phyloP scores from a whole-genome alignment of 2,797 vertebrate genomes.

The Molossus molossus region DNA sequence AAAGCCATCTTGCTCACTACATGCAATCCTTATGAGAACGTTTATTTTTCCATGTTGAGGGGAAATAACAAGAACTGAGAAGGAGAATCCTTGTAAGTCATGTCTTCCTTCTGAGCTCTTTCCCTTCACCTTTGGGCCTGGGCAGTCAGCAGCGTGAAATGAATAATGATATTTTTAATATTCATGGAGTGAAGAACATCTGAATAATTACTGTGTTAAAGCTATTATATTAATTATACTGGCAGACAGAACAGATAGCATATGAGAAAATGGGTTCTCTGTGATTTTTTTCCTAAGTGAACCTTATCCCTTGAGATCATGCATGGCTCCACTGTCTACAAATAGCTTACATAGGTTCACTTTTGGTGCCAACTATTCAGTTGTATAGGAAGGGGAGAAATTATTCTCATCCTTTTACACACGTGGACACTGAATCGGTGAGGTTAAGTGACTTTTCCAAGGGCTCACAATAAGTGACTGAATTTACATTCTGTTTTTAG shows the following conservation, averaged over 20 bases:
- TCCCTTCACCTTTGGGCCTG: slow-evolving; percentile 38
- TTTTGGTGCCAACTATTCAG: neutral
- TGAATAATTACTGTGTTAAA: slow-evolving; percentile 48
- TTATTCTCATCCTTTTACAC: neutral
- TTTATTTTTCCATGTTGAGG: slow-evolving; percentile 38
- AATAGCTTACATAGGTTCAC: neutral
- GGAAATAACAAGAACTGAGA: slow-evolving; percentile 62
- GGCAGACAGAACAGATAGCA: neutral
- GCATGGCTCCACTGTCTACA: neutral
- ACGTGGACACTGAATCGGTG: neutral
- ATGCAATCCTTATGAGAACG: neutral
- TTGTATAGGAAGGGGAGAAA: neutral
- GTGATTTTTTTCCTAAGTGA: slow-evolving; percentile 19
- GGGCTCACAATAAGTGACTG: neutral
- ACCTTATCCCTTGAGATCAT: neutral
- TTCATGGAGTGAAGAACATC: slow-evolving; percentile 7
- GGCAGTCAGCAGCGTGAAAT: slow-evolving; percentile 7
- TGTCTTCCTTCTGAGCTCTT: slow-evolving; percentile 41
- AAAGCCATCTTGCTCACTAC: slow-evolving; percentile 3
- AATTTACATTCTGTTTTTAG: neutral
- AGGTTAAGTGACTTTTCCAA: neutral
- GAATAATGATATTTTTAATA: slow-evolving; percentile 54
- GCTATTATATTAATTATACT: slow-evolving; percentile 6
- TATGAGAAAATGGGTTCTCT: neutral
- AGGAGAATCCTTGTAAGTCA: neutral